These are phyloP conservation scores for Actinernus sp. DNA, from an alignment of 92 coral and sea anemone species.

Conservation along the genomic window DNA sequence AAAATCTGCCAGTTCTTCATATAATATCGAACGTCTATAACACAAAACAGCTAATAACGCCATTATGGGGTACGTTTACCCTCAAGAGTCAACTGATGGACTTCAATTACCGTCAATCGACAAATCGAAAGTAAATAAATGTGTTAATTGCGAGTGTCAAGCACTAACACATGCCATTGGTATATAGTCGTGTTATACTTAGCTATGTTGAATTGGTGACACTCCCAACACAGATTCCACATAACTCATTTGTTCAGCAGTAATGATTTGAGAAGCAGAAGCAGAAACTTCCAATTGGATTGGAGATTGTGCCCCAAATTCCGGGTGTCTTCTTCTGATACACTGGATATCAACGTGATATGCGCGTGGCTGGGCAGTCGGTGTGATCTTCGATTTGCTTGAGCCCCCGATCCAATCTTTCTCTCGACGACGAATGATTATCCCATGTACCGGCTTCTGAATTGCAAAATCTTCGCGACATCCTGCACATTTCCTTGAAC, in stretches of 20 bases:
- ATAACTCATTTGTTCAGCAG: neutral
- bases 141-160: no score
- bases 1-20: no score
- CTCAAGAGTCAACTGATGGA: no score
- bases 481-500: slow-evolving; percentile 22
- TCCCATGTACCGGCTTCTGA: slow-evolving; percentile 15
- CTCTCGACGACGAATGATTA: slow-evolving; percentile 7
- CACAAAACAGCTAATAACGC: no score
- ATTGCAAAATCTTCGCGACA: slow-evolving; percentile 4
- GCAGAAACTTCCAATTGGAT: neutral
- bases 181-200: no score
- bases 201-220: no score
- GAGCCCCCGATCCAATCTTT: slow-evolving; percentile 14
- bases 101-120: no score
- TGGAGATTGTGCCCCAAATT: neutral
- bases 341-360: slow-evolving; percentile 5
- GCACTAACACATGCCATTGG: no score
- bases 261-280: neutral
- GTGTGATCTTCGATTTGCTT: slow-evolving; percentile 18
- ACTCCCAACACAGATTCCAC: neutral
- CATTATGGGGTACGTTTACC: no score
- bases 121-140: no score
- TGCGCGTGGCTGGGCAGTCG: slow-evolving; percentile 19
- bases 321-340: slow-evolving; percentile 3
- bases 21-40: no score